phyloP scores from a whole-genome alignment of 2,888 invertebrate species.

The Hypomecis punctinalis region DNA sequence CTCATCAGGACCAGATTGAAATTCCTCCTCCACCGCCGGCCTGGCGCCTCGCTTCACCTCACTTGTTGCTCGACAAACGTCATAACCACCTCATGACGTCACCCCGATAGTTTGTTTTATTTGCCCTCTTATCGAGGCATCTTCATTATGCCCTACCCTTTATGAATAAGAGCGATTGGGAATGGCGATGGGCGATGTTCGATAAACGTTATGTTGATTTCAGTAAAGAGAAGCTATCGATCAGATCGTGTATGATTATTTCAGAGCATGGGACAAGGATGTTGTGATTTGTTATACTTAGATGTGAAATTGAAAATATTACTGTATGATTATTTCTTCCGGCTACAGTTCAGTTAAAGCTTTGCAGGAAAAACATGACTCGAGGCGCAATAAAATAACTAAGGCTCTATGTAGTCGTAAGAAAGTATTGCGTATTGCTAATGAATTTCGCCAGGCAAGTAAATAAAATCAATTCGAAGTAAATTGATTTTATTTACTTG shows the following conservation, averaged over 20 bases:
- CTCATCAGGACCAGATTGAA: slow-evolving; percentile 81
- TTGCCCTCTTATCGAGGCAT: slow-evolving; percentile 43
- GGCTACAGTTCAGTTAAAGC: no score
- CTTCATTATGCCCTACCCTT: slow-evolving; percentile 33
- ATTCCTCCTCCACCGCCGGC: slow-evolving; percentile 73
- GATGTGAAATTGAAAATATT: no score
- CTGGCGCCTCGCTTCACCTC: slow-evolving; percentile 78
- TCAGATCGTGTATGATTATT: neutral
- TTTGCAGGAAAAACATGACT: no score
- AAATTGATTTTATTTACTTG: no score
- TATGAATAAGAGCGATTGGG: slow-evolving; percentile 19
- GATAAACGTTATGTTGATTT: slow-evolving; percentile 10
- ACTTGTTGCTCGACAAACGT: slow-evolving; percentile 79
- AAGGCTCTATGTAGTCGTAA: no score
- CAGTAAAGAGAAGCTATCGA: neutral
- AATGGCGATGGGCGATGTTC: slow-evolving; percentile 4
- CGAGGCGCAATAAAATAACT: no score
- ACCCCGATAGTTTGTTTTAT: slow-evolving; percentile 64
- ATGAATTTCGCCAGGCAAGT: slow-evolving; percentile 45
- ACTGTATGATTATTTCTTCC: no score
- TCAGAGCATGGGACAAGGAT: slow-evolving; percentile 20
- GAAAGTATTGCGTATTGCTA: slow-evolving; percentile 15
- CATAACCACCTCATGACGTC: slow-evolving; percentile 77
- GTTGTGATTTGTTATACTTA: no score
- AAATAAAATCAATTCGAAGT: slow-evolving; percentile 55